phyloP scores from a whole-genome alignment of 2,888 invertebrate species.

The Agrochola litura region DNA sequence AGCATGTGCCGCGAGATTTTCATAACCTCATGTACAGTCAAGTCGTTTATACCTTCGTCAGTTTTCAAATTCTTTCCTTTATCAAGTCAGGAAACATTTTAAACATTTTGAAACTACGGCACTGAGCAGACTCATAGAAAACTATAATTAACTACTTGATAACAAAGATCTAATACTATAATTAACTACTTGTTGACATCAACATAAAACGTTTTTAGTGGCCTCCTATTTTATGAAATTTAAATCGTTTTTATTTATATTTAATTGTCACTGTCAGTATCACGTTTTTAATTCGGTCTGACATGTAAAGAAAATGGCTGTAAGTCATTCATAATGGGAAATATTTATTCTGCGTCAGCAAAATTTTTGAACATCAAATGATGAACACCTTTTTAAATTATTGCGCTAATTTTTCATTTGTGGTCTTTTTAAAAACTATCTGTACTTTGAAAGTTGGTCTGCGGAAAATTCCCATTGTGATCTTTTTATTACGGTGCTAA shows the following conservation, averaged over 20 bases:
- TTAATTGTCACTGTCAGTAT: neutral
- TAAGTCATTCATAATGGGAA: neutral
- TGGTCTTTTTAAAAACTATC: neutral
- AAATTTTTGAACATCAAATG: neutral
- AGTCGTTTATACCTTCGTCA: conserved; percentile 3
- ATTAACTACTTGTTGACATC: neutral
- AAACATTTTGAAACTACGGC: neutral
- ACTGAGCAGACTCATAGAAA: neutral
- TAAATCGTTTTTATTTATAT: neutral
- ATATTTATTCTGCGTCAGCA: neutral
- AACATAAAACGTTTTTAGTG: neutral
- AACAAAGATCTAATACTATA: neutral
- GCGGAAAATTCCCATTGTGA: neutral
- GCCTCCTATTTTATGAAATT: neutral
- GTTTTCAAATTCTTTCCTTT: neutral
- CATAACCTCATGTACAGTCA: conserved; percentile 15
- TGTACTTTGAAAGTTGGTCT: neutral
- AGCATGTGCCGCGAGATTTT: conserved; percentile 13
- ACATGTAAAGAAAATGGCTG: neutral
- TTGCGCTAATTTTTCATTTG: neutral
- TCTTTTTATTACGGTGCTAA: neutral
- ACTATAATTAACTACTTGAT: neutral
- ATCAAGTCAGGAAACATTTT: neutral
- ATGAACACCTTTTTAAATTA: neutral
- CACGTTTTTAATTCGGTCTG: neutral